Conservation (phyloP, 92 coral and sea anemone species). For the Desmophyllum pertusum region DNA sequence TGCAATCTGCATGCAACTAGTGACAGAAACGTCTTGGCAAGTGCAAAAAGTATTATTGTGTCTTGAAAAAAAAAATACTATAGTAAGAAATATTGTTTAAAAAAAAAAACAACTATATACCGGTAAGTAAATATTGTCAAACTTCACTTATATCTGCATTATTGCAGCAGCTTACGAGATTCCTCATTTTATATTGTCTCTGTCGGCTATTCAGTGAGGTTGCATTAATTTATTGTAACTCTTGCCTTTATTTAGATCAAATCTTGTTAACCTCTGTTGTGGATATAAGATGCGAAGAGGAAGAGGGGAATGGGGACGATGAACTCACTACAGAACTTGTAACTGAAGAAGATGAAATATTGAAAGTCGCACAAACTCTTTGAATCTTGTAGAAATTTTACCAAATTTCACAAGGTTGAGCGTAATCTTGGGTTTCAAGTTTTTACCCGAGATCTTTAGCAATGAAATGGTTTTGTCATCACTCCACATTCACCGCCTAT, state of each 20-base stretch:
- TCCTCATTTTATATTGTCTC: too few species aligned
- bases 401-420: neutral
- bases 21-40: too few species aligned
- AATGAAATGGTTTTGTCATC: conserved; percentile 24
- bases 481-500: conserved; percentile 11
- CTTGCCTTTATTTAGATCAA: conserved; percentile 64
- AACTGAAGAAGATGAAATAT: conserved; percentile 88
- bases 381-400: neutral
- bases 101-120: too few species aligned
- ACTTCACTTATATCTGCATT: too few species aligned
- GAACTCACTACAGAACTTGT: conserved; percentile 72
- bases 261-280: conserved; percentile 66
- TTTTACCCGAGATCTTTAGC: neutral
- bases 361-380: conserved; percentile 67
- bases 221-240: neutral
- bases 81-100: too few species aligned
- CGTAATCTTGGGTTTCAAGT: neutral
- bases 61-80: too few species aligned
- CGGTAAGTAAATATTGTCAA: too few species aligned
- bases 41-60: too few species aligned
- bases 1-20: too few species aligned
- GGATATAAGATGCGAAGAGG: conserved; percentile 68
- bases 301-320: conserved; percentile 74
- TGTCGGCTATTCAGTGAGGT: neutral
- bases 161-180: too few species aligned